Conservation (phyloP, 2,888 invertebrate genomes). For the Drosophila diplacantha region DNA sequence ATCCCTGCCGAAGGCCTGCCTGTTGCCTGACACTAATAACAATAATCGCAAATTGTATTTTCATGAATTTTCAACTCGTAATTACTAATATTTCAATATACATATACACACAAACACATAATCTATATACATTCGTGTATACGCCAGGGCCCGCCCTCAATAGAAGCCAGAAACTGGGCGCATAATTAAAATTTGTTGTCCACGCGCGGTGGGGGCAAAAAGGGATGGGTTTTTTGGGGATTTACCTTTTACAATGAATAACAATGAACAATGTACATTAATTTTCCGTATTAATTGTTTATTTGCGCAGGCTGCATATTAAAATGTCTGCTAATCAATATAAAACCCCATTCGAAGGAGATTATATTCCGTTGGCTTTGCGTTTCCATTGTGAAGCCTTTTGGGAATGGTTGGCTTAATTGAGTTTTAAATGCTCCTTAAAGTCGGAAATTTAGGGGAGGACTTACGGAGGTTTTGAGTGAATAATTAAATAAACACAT, state of each 20-base stretch:
- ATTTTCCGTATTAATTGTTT: slow-evolving; percentile 67
- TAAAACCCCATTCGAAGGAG: slow-evolving; percentile 62
- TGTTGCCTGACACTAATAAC: slow-evolving; percentile 67
- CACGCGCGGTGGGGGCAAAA: slow-evolving; percentile 21
- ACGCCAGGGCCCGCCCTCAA: slow-evolving; percentile 6
- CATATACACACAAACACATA: slow-evolving; percentile 34
- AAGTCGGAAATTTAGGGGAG: background rate
- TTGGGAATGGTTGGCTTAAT: slow-evolving; percentile 21
- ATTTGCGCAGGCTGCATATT: slow-evolving; percentile 63
- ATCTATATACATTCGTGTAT: slow-evolving; percentile 47
- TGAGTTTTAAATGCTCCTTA: slow-evolving; percentile 18
- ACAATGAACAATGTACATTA: slow-evolving; percentile 63
- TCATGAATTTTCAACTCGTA: slow-evolving; percentile 74
- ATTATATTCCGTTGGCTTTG: slow-evolving; percentile 49
- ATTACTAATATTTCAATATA: slow-evolving; percentile 71
- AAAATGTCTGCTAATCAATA: slow-evolving; percentile 79
- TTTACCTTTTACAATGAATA: slow-evolving; percentile 56
- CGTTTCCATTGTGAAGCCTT: slow-evolving; percentile 26
- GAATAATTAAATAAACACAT: background rate
- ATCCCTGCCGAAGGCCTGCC: slow-evolving; percentile 35
- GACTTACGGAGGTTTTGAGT: background rate
- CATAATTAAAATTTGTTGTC: slow-evolving; percentile 73
- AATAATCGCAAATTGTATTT: slow-evolving; percentile 76
- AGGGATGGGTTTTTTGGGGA: slow-evolving; percentile 21
- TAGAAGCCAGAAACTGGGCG: slow-evolving; percentile 55